Evolutionary conservation across 2,888 invertebrate genomes (phyloP), one percentile per base, ranked within the genome.

Genomic region (Parnassius apollo): DNA sequence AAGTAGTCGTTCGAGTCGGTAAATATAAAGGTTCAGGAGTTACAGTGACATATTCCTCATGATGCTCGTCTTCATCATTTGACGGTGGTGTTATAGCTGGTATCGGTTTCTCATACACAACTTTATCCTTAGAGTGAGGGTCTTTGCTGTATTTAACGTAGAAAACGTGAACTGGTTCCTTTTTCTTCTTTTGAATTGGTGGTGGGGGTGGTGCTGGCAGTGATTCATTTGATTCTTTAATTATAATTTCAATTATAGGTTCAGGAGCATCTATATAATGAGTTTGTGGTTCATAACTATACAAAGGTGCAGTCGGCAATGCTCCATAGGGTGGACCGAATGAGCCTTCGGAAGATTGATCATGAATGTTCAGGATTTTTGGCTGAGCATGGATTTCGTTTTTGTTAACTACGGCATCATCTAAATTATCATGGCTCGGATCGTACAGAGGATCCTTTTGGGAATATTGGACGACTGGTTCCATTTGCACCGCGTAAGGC

Each of bases 111-210:
- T 97, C 97, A 77, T 97, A 95, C 59, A 96, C 93, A 11, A 97
- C 93, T 69, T 95, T 94, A 56, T 95, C 93, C 70, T 95, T 94
- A 0, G 94, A 93, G 69, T 94, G 92, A 12, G 95, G 95, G 75
- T 97, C 96, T 81, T 97, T 97, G 78, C 96, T 96, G 78, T 97
- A 97, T 83, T 97, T 97, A 0, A 97, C 97, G 77, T 97, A 97
- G 80, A 96, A 97, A 1, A 97, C 97, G 75, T 97, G 97, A 49
- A 97, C 96, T 42, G 97, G 96, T 78, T 97, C 97, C 77, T 96
- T 96, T 68, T 93, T 92, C 74, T 89, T 91, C 72, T 91, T 91
- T 12, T 73, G 83, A 12, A 93, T 83, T 13, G 92, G 91, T 2
- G 92, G 92, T 9, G 93, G 88, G 1, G 94, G 93, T 4, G 93